A percentile compares a stretch with the other conserved stretches of the same genome.
Conservation (phyloP, 2,888 invertebrate genomes). For the Carcina quercana region DNA sequence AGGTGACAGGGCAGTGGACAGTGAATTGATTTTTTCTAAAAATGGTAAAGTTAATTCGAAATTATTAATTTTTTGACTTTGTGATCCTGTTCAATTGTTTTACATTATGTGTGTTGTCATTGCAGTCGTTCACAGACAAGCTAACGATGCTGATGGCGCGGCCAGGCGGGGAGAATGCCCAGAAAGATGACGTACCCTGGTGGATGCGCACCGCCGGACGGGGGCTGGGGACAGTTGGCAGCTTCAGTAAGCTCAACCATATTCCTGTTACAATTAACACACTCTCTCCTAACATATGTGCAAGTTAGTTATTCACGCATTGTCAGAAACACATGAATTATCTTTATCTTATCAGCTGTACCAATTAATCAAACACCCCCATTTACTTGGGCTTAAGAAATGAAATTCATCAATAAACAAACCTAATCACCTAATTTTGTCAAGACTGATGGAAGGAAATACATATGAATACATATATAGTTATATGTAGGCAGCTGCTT, state of each 20-base stretch:
- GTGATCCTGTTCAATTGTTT: constrained; percentile 9
- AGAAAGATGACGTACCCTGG: constrained; percentile 90
- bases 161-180: constrained; percentile 84
- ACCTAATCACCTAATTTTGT: too few species aligned
- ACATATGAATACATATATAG: too few species aligned
- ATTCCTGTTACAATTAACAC: too few species aligned
- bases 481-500: too few species aligned
- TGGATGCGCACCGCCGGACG: constrained; percentile 92
- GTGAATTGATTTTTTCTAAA: constrained; percentile 68
- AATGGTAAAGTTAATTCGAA: constrained; percentile 54
- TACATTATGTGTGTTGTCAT: constrained; percentile 34
- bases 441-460: too few species aligned
- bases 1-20: constrained; percentile 50
- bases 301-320: too few species aligned
- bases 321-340: too few species aligned
- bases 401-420: too few species aligned
- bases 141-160: constrained; percentile 85
- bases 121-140: constrained; percentile 86
- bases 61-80: constrained; percentile 24
- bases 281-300: too few species aligned
- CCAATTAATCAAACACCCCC: too few species aligned
- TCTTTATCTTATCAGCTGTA: too few species aligned
- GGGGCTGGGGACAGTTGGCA: constrained; percentile 87
- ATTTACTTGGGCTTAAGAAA: too few species aligned
- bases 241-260: constrained; percentile 83